Base-by-base conservation (phyloP, 2,888 invertebrate species). In the Piscicola geometra region DNA sequence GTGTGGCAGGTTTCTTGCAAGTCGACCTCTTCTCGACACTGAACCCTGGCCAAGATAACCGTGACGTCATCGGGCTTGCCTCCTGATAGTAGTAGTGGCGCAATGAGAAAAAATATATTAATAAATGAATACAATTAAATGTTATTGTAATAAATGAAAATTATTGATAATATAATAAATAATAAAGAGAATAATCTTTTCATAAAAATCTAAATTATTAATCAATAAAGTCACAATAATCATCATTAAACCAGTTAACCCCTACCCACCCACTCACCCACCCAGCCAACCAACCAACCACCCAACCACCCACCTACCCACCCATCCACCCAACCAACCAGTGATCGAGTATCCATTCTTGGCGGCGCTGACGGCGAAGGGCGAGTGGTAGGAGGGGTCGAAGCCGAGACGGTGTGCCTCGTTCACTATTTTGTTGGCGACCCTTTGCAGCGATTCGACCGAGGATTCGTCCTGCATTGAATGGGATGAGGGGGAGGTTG, bases 21-120 rank as follows among this genome's bases (percentile, higher is more conserved):
- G n/a, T n/a, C 50, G 21, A 47, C 60, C n/a, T 56, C 60, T 56
- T 56, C 60, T 25, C 60, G 21, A 56, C 67, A 67, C 33, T 32
- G 33, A 35, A 76, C 76, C 28, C 72, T 41, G 15, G 77, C 77
- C 35, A 97, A 89, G 84, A 98, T 90, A 86, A 97, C 94, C 84
- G 97, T 97, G 87, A 98, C 96, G 88, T 98, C 98, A 86, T 98
- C 98, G 78, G 97, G 97, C 88, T 98, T 98, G 77, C 98, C 97
- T 85, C 98, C 96, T 92, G n/a, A n/a, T n/a, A n/a, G n/a, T n/a
- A n/a, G n/a, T n/a, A n/a, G n/a, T n/a, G n/a, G n/a, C n/a, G n/a
- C n/a, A n/a, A n/a, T n/a, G n/a, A n/a, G n/a, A n/a, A n/a, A n/a
- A n/a, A n/a, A n/a, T n/a, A n/a, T n/a, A n/a, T n/a, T n/a, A n/a